Evolutionary conservation across 2,888 invertebrate genomes (phyloP).

Genomic region (Anoplius nigerrimus): DNA sequence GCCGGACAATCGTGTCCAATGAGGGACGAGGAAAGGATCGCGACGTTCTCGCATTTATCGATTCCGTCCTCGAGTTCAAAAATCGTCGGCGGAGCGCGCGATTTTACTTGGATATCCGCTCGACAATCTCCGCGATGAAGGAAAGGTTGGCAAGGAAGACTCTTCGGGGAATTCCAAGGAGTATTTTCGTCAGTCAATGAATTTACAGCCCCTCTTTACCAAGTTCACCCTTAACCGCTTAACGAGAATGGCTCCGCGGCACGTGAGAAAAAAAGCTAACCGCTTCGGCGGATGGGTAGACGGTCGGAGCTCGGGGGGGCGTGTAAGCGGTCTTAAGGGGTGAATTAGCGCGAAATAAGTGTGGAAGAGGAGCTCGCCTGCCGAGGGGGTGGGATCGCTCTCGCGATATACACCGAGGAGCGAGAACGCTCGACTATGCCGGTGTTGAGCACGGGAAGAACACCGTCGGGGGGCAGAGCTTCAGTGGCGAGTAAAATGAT

Average conservation of each 20-base stretch:
- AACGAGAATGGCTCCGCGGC: constrained; percentile 73
- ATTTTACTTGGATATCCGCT: too few relatives aligned
- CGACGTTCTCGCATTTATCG: not conserved
- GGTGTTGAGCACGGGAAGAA: constrained; percentile 45
- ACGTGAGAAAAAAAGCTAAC: constrained; percentile 70
- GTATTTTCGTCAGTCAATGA: constrained; percentile 74
- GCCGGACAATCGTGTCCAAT: not conserved
- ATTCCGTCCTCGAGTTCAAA: too few relatives aligned
- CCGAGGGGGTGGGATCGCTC: constrained; percentile 29
- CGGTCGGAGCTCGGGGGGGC: constrained; percentile 36
- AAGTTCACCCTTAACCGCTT: constrained; percentile 66
- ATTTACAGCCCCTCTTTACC: constrained; percentile 72
- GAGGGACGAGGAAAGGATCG: not conserved
- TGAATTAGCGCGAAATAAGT: constrained; percentile 72
- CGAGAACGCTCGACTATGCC: constrained; percentile 12
- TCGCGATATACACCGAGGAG: constrained; percentile 47
- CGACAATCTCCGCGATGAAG: constrained; percentile 1
- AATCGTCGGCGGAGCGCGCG: constrained; percentile 14
- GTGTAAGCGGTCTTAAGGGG: constrained; percentile 70
- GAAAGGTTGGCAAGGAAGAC: constrained; percentile 30
- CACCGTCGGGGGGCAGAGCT: constrained; percentile 40
- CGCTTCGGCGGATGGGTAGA: constrained; percentile 29
- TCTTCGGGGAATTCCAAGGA: constrained; percentile 62
- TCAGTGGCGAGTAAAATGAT: constrained; percentile 55
- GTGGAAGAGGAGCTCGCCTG: constrained; percentile 50